Evolutionary conservation across 2,797 vertebrate species (phyloP).

Genomic region (Clarias platycephalus): DNA sequence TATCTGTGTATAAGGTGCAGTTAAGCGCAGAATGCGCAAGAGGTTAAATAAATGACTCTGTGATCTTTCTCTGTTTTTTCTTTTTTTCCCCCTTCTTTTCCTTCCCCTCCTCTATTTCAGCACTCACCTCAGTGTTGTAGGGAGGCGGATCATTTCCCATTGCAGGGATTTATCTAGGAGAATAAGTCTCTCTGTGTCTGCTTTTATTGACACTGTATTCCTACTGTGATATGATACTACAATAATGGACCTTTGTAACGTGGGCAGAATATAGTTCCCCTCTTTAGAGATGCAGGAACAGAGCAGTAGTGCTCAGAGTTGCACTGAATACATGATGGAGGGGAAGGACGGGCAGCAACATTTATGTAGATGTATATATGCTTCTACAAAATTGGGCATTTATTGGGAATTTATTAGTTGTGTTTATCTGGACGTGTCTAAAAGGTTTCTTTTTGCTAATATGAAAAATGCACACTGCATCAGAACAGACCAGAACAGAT

Average conservation of each 20-base stretch:
- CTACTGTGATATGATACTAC: constrained; percentile 58
- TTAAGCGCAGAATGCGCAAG: constrained; percentile 62
- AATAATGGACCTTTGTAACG: constrained; percentile 61
- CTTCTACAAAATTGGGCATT: background rate
- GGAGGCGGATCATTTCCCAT: constrained; percentile 50
- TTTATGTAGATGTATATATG: constrained; percentile 25
- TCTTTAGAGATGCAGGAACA: constrained; percentile 65
- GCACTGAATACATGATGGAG: background rate
- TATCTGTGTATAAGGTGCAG: constrained; percentile 65
- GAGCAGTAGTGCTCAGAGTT: background rate
- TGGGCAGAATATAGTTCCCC: constrained; percentile 67
- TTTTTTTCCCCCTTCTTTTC: no score
- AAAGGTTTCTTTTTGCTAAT: background rate
- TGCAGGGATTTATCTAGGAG: constrained; percentile 50
- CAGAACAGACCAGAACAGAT: constrained; percentile 60
- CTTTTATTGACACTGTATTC: constrained; percentile 55
- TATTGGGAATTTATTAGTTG: background rate
- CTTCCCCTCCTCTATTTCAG: constrained; percentile 22
- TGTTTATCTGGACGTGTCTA: background rate
- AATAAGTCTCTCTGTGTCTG: constrained; percentile 51
- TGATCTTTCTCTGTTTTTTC: constrained; percentile 36
- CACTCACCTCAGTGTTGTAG: constrained; percentile 39
- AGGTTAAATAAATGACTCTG: constrained; percentile 59
- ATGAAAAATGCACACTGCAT: constrained; percentile 36
- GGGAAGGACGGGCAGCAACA: background rate